Conservation (phyloP, 2,888 invertebrate genomes). For the Meta bourneti region DNA sequence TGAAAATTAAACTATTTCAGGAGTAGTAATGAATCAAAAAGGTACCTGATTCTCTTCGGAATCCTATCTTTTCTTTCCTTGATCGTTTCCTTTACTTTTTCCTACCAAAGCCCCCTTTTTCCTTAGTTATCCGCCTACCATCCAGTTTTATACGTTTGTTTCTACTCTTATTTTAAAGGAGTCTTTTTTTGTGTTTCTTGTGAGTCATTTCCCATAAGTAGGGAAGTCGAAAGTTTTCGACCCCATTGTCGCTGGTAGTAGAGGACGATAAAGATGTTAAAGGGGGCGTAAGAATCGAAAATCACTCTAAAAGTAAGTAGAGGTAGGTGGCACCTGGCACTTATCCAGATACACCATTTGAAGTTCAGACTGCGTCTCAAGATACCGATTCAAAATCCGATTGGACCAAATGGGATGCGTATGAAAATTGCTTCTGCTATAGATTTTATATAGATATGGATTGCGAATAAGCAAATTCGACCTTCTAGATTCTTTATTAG, state of each 20-base stretch:
- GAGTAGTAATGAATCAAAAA: background rate
- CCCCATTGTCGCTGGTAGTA: slow-evolving; percentile 39
- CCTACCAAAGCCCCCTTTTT: background rate
- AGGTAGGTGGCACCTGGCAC: slow-evolving; percentile 47
- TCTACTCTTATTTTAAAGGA: slow-evolving; percentile 38
- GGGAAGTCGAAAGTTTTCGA: slow-evolving; percentile 42
- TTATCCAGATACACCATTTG: slow-evolving; percentile 52
- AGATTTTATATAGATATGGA: too few species aligned
- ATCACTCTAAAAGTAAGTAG: slow-evolving; percentile 45
- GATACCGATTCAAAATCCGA: too few species aligned
- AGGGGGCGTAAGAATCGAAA: slow-evolving; percentile 61
- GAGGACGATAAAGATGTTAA: slow-evolving; percentile 54
- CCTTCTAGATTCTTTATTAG: too few species aligned
- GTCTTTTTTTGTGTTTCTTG: background rate
- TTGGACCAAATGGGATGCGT: too few species aligned
- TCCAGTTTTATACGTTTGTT: slow-evolving; percentile 10
- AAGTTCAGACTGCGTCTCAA: background rate
- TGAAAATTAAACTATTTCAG: background rate
- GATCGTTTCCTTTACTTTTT: background rate
- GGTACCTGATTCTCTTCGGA: background rate
- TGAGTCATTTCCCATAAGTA: slow-evolving; percentile 23
- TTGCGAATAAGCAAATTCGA: too few species aligned
- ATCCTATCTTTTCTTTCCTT: background rate
- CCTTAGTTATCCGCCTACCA: background rate
- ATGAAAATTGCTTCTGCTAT: too few species aligned